These are phyloP conservation scores for Mactromeris polynyma DNA, from an alignment of 2,888 invertebrate genomes.

Conservation along the genomic window DNA sequence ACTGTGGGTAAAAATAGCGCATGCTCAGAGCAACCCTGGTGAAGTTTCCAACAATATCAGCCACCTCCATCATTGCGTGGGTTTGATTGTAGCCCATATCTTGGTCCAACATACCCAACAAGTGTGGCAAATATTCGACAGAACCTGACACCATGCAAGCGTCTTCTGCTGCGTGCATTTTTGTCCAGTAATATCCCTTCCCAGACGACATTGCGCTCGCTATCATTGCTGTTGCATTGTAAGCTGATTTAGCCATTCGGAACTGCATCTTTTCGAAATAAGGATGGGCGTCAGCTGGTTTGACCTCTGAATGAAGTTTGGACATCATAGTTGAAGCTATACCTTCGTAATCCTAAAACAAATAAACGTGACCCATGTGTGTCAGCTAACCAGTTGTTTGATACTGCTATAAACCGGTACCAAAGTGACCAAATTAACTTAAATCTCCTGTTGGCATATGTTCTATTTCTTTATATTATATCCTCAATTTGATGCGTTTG, in stretches of 20 bases:
- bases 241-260: neutral
- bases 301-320: neutral
- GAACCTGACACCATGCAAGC: neutral
- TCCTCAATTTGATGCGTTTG: too few relatives aligned
- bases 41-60: slow-evolving; percentile 27
- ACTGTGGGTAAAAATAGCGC: slow-evolving; percentile 32
- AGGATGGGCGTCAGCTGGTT: neutral
- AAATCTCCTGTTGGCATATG: too few relatives aligned
- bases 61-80: neutral
- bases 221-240: neutral
- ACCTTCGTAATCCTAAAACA: slow-evolving; percentile 8
- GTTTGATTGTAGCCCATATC: neutral
- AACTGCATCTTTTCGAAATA: slow-evolving; percentile 8
- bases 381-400: too few relatives aligned
- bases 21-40: slow-evolving; percentile 14
- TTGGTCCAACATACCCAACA: neutral
- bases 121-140: neutral
- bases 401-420: too few relatives aligned
- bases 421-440: too few relatives aligned
- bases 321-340: neutral
- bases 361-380: neutral
- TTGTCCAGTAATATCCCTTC: neutral
- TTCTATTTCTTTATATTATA: too few relatives aligned
- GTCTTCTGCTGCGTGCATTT: neutral
- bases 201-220: neutral